A percentile compares a stretch with the other conserved stretches of the same genome.
Conservation (phyloP, 2,797 vertebrate species). For the Acropternis orthonyx region DNA sequence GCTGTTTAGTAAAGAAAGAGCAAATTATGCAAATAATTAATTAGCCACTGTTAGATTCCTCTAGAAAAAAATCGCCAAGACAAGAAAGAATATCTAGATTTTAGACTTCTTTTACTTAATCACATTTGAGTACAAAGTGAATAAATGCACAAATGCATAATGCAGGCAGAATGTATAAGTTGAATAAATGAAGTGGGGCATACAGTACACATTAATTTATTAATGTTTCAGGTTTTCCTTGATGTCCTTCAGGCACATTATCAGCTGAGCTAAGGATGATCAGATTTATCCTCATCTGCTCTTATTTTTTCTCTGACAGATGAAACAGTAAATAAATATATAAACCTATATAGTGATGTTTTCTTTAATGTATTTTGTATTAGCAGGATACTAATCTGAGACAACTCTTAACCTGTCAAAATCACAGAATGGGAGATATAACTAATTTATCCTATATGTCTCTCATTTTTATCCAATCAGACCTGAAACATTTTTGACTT, state of each 20-base stretch:
- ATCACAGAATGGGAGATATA: background rate
- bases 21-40: background rate
- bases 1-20: background rate
- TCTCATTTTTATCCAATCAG: slow-evolving; percentile 52
- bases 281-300: slow-evolving; percentile 33
- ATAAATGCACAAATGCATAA: background rate
- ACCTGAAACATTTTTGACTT: slow-evolving; percentile 19
- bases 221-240: slow-evolving; percentile 19
- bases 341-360: background rate
- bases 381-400: slow-evolving; percentile 14
- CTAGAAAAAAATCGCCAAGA: background rate
- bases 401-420: slow-evolving; percentile 21
- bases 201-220: background rate
- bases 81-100: background rate
- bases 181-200: background rate
- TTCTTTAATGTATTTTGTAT: slow-evolving; percentile 18
- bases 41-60: background rate
- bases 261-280: slow-evolving; percentile 1
- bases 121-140: background rate
- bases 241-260: background rate
- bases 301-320: background rate
- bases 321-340: background rate
- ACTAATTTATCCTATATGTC: slow-evolving; percentile 41
- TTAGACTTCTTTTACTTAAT: slow-evolving; percentile 9
- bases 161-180: background rate